Percentiles rank a stretch among this genome's conserved stretches.
phyloP scores from a whole-genome alignment of 2,888 invertebrate genomes.

The Cheilosia scutellata region DNA sequence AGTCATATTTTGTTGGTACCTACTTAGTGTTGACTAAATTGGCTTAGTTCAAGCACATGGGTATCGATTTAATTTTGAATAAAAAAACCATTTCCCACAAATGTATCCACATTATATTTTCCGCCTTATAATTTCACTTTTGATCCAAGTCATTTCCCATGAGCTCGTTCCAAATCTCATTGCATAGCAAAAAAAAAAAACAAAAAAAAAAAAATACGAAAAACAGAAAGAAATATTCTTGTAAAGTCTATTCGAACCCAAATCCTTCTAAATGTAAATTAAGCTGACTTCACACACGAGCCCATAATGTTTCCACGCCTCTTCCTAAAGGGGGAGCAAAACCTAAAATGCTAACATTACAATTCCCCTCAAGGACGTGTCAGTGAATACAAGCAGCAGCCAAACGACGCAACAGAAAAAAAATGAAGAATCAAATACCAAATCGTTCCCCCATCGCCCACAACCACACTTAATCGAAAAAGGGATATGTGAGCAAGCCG shows the following conservation, averaged over 20 bases:
- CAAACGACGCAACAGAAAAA: constrained; percentile 1
- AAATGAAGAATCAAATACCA: constrained; percentile 40
- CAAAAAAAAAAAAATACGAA: no score
- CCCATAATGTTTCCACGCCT: neutral
- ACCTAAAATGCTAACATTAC: constrained; percentile 53
- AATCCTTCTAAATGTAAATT: constrained; percentile 64
- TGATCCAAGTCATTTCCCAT: constrained; percentile 6
- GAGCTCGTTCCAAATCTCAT: neutral
- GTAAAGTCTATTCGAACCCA: constrained; percentile 26
- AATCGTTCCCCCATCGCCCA: constrained; percentile 4
- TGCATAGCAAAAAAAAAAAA: neutral
- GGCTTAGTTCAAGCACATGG: neutral
- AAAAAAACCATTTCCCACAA: neutral
- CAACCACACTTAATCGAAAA: constrained; percentile 12
- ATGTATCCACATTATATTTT: neutral
- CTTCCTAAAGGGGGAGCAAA: neutral
- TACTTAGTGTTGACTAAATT: no score
- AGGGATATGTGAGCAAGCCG: constrained; percentile 42
- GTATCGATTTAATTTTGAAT: neutral
- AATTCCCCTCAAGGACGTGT: constrained; percentile 55
- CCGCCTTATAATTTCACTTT: constrained; percentile 14
- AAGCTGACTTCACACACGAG: constrained; percentile 53
- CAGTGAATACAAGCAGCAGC: constrained; percentile 26
- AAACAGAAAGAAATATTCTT: neutral
- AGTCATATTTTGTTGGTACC: neutral